Conservation (phyloP, 2,113 vertebrate species). For the Neoarius graeffei region DNA sequence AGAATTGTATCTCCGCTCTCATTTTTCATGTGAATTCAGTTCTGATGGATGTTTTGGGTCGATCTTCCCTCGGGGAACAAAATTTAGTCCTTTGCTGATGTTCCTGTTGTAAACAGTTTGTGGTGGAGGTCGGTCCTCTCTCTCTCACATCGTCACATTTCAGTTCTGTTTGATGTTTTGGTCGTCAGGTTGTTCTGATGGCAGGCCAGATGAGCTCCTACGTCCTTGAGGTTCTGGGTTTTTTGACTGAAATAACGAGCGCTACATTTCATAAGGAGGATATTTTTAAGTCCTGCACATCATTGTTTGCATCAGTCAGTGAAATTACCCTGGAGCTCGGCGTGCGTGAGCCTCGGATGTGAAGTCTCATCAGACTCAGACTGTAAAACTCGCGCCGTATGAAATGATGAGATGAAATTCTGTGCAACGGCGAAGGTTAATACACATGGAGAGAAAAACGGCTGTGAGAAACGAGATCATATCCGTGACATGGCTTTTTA, state of each 20-base stretch:
- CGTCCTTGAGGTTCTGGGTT: not conserved
- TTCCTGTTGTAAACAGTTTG: no score
- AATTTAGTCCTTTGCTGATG: no score
- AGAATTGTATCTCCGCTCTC: no score
- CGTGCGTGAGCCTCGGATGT: not conserved
- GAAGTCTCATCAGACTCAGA: not conserved
- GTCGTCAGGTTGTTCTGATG: no score
- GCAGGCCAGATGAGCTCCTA: no score
- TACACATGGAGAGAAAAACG: not conserved
- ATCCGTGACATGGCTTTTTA: slow-evolving; percentile 14
- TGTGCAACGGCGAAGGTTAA: not conserved
- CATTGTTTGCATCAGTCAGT: not conserved
- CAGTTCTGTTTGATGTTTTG: no score
- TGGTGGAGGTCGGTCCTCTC: no score
- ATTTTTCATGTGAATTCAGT: no score
- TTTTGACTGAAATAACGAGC: not conserved
- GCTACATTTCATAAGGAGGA: not conserved
- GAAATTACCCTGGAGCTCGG: not conserved
- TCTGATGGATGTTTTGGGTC: no score
- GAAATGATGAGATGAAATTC: not conserved
- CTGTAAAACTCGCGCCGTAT: not conserved
- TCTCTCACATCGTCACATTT: no score
- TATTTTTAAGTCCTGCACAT: not conserved
- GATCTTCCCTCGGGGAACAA: no score
- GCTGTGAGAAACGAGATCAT: not conserved